A percentile compares a stretch with the other conserved stretches of the same genome.
Conservation (phyloP, 2,888 invertebrate species). For the Drosophila mettleri region DNA sequence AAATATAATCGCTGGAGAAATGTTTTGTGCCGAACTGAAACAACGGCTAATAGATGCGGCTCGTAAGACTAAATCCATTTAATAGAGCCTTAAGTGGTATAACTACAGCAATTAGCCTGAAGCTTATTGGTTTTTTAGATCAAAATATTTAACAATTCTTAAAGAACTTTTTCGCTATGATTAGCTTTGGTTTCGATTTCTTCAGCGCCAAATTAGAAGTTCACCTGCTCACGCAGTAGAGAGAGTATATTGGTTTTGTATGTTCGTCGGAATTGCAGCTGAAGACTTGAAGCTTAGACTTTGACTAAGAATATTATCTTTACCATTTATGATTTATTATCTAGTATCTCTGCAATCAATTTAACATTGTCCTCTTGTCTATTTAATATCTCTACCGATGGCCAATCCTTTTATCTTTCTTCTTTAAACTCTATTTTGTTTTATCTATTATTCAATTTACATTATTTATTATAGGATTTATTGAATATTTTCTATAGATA, state of each 20-base stretch:
- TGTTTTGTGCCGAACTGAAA: slow-evolving; percentile 12
- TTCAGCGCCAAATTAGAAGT: no score
- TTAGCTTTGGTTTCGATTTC: not conserved
- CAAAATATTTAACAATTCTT: not conserved
- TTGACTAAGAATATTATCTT: not conserved
- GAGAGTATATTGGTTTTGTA: not conserved
- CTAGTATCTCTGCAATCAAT: no score
- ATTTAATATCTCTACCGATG: no score
- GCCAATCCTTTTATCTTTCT: no score
- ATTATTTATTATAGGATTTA: not conserved
- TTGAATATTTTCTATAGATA: not conserved
- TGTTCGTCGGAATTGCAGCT: not conserved
- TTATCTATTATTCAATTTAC: not conserved
- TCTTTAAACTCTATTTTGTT: no score
- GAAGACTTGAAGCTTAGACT: no score
- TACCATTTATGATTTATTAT: not conserved
- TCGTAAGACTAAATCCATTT: slow-evolving; percentile 24
- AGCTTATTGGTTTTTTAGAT: slow-evolving; percentile 13
- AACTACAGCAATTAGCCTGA: slow-evolving; percentile 9
- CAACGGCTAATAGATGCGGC: slow-evolving; percentile 29
- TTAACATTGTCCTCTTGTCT: no score
- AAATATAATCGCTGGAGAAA: slow-evolving; percentile 43
- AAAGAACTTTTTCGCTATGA: not conserved
- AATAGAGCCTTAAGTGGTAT: slow-evolving; percentile 33
- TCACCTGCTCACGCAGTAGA: no score